Evolutionary conservation across 2,113 vertebrate genomes (phyloP), one percentile per base, ranked within the genome.

Genomic region (Cryptotis parvus): DNA sequence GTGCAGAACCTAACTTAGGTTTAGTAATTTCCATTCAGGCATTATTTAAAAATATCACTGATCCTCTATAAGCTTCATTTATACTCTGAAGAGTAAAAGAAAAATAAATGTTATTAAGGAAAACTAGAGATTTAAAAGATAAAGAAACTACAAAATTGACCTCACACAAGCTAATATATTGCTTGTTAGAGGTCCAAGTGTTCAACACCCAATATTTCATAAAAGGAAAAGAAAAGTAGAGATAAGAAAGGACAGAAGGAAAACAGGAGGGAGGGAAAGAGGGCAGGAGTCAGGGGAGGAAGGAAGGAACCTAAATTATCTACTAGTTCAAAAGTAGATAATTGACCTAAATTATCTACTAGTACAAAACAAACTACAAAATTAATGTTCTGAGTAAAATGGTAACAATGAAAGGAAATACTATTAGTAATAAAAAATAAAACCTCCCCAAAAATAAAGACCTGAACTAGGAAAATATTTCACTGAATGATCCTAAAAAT

Each of bases 31-130:
- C 27, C 37, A 63, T 89, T 87, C 72, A 86, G 72, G 76, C 63
- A 91, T 87, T 37, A 9, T 79, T 93, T 22, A 66, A 65, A 72
- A 18, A 5, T 16, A 82, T 70, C n/a, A 88, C 73, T 92, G 16
- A 35, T 88, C 7, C 84, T 61, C 10, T 12, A 72, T 70, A 20
- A 92, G 35, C 37, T 93, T 86, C 75, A 89, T 61, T 86, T 86
- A 92, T 76, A 15, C 35, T 74, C 61, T 65, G 73, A 79, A 89
- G 49, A 81, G 55, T 22, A 37, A 84, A 91, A 35, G 16, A 68
- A 76, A 80, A 78, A 87, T 73, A 78, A 69, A 45, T n/a, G 8
- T 76, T 61, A 66, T 88, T 78, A 74, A 87, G 9, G 45, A 91
- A 70, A 66, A 26, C 10, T 66, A 93, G 31, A 63, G 8, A 81